A percentile compares a stretch with the other conserved stretches of the same genome.
phyloP scores from a whole-genome alignment of 2,113 vertebrate species.

The human (Homo sapiens) region DNA sequence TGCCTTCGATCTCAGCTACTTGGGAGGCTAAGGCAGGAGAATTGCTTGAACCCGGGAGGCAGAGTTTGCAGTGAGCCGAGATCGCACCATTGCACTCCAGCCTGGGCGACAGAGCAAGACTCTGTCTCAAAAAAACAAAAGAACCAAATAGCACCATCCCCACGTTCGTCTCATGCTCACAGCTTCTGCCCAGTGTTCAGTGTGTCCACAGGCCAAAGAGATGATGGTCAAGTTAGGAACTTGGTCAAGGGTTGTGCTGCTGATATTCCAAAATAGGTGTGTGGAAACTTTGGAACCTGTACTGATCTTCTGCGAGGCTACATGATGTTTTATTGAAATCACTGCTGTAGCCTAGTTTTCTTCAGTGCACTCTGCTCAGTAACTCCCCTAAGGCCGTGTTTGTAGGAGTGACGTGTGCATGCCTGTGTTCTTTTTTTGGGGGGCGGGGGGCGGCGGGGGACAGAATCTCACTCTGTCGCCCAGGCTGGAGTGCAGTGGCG shows the following conservation, averaged over 20 bases:
- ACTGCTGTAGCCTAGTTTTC: neutral
- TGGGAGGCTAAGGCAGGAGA: too few species aligned
- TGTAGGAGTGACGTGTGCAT: neutral
- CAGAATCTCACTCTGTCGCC: too few species aligned
- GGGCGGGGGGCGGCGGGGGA: too few species aligned
- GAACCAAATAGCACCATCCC: too few species aligned
- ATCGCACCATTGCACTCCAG: too few species aligned
- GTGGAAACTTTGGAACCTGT: neutral
- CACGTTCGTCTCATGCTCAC: too few species aligned
- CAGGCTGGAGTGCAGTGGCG: too few species aligned
- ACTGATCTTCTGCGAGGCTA: neutral
- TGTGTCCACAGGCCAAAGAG: neutral
- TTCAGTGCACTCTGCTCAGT: fast-evolving
- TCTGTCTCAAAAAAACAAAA: too few species aligned
- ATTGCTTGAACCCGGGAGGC: too few species aligned
- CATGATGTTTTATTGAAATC: neutral
- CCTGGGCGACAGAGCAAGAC: too few species aligned
- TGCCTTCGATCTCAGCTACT: too few species aligned
- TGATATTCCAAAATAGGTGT: neutral
- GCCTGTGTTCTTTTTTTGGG: neutral
- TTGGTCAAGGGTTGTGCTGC: neutral
- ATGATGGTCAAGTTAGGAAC: neutral
- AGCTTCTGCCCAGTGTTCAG: neutral
- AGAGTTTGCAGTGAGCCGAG: too few species aligned
- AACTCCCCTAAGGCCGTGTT: neutral